Evolutionary conservation across 2,888 invertebrate genomes (phyloP), one percentile per base, ranked within the genome.

Genomic region (Rotaria socialis): DNA sequence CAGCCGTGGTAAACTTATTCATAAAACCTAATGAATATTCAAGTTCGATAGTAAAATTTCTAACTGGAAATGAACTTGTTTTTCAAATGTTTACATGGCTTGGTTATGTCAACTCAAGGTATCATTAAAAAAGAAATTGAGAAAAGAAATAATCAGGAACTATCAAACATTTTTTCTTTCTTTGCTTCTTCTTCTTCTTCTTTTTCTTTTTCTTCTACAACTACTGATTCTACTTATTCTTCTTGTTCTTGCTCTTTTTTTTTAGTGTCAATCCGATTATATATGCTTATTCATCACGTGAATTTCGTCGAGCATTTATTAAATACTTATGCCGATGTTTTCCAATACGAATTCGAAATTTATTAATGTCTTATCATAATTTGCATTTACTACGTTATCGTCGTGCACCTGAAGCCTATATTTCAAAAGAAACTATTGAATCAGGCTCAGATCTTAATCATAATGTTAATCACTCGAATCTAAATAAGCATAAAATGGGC

Each of bases 261-360:
- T 56, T 27, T 67, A 67, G 80, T 47, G 80, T 80, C 43, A 80
- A 80, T 80, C 80, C 80, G 22, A 80, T 80, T 80, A 80, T 80
- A 24, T 80, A 80, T 80, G 80, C 80, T 47, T 80, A 47, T 80
- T 80, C 80, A 43, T 80, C 80, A 80, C 80, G 80, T 80, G 80
- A 80, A 47, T 80, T 80, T 80, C 80, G 80, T 24, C 80, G 80
- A 80, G 80, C 80, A 24, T 80, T 80, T 47, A 80, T 80, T 80
- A 80, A 80, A 80, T 80, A 80, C 47, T 47, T 80, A 47, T 80
- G 80, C 47, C 80, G 80, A 80, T 80, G 80, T 43, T 80, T 80
- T 80, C 80, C 80, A 47, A 47, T 80, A 14, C 43, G 80, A 10
- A 47, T 80, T n/a, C 43, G 80, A 22, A 80, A 43, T 47, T 47